Evolutionary conservation across 2,113 vertebrate species (phyloP).

Genomic region (Capreolus pygargus): DNA sequence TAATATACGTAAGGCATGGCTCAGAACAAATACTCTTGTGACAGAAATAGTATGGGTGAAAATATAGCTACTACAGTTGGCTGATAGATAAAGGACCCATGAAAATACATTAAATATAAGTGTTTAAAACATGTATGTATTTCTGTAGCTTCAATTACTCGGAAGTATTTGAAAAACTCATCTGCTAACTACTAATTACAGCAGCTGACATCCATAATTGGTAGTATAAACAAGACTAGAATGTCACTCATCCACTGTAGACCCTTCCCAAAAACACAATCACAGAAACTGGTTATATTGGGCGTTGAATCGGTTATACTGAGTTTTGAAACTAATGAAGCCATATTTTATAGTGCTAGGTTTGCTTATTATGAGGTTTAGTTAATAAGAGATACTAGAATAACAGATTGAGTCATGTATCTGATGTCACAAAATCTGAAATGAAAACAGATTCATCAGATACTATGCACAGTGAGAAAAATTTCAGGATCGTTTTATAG

Average conservation of each 20-base stretch:
- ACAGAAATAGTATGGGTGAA: background rate
- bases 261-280: background rate
- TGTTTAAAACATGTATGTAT: background rate
- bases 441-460: background rate
- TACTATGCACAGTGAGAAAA: background rate
- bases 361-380: background rate
- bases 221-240: background rate
- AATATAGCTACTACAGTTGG: background rate
- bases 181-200: background rate
- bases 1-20: background rate
- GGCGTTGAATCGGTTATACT: background rate
- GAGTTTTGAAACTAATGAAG: background rate
- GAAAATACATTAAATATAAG: background rate
- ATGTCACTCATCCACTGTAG: background rate
- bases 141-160: slow-evolving; percentile 23
- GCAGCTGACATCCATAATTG: slow-evolving; percentile 48
- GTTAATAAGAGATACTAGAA: background rate
- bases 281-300: background rate
- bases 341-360: background rate
- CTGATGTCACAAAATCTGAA: background rate
- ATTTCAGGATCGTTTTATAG: background rate
- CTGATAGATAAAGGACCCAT: background rate
- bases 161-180: slow-evolving; percentile 33
- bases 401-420: background rate
- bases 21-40: background rate